Conservation (phyloP, 2,113 vertebrate species). For the Alligator sinensis region DNA sequence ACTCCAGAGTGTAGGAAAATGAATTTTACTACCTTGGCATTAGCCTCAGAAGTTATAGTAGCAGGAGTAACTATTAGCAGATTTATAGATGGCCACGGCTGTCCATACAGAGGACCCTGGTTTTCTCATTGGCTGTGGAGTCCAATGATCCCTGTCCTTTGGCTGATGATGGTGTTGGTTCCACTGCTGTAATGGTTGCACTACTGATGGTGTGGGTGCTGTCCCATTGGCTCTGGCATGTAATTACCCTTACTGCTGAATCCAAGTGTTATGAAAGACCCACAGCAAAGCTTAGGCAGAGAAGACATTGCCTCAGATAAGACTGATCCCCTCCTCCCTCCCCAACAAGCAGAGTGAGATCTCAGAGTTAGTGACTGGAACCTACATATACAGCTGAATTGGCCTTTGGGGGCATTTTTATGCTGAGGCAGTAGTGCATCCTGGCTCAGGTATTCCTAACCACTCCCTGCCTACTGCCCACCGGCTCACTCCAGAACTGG, state of each 20-base stretch:
- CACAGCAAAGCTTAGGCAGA: background rate
- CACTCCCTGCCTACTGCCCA: no score
- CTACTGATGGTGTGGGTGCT: background rate
- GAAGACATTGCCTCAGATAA: background rate
- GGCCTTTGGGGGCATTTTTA: no score
- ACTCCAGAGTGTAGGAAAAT: background rate
- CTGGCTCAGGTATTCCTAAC: no score
- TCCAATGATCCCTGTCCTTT: background rate
- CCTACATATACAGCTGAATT: background rate
- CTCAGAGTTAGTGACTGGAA: background rate
- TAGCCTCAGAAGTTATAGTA: background rate
- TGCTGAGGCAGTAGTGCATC: no score
- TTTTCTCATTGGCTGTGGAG: background rate
- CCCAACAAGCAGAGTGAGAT: background rate
- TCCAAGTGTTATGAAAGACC: background rate
- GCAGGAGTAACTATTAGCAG: no score
- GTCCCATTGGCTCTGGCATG: background rate
- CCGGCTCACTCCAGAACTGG: no score
- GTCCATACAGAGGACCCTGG: background rate
- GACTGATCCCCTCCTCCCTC: no score
- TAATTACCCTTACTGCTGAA: background rate
- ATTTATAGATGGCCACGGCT: background rate
- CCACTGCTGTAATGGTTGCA: background rate
- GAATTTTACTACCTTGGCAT: background rate
- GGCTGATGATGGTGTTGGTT: background rate